Conservation (phyloP, 2,113 vertebrate genomes). For the Erinaceus europaeus region DNA sequence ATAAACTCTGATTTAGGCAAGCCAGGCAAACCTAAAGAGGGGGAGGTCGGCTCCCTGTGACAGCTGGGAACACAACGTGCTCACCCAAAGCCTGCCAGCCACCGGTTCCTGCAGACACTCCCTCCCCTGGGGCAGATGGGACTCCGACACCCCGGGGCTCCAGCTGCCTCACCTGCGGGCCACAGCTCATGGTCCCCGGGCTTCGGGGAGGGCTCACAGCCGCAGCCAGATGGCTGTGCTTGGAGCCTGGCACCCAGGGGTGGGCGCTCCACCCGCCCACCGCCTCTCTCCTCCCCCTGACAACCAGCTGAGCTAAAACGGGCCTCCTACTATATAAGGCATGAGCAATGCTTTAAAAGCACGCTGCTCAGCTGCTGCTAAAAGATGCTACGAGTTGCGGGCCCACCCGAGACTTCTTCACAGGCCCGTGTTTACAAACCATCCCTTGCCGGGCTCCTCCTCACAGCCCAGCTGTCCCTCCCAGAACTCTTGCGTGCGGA, state of each 20-base stretch:
- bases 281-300: slow-evolving; percentile 5
- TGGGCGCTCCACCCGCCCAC: neutral
- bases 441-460: slow-evolving; percentile 39
- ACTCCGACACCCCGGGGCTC: too few species aligned
- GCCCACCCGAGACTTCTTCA: slow-evolving; percentile 59
- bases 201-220: neutral
- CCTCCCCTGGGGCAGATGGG: too few species aligned
- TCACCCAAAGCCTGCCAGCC: too few species aligned
- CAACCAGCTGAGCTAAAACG: slow-evolving; percentile 50
- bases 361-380: slow-evolving; percentile 57
- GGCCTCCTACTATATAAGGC: slow-evolving; percentile 65
- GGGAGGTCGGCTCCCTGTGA: neutral
- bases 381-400: slow-evolving; percentile 35
- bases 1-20: too few species aligned
- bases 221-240: neutral
- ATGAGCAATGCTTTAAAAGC: slow-evolving; percentile 51
- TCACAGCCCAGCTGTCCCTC: slow-evolving; percentile 65
- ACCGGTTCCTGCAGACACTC: too few species aligned
- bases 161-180: too few species aligned
- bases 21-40: too few species aligned
- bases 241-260: slow-evolving; percentile 34
- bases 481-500: slow-evolving; percentile 2
- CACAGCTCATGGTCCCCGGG: neutral
- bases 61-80: rapidly evolving
- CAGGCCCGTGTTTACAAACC: slow-evolving; percentile 71